Evolutionary conservation across 2,113 vertebrate species (phyloP), one percentile per base, ranked within the genome.

Genomic region (Tenebrosternarchus preto): DNA sequence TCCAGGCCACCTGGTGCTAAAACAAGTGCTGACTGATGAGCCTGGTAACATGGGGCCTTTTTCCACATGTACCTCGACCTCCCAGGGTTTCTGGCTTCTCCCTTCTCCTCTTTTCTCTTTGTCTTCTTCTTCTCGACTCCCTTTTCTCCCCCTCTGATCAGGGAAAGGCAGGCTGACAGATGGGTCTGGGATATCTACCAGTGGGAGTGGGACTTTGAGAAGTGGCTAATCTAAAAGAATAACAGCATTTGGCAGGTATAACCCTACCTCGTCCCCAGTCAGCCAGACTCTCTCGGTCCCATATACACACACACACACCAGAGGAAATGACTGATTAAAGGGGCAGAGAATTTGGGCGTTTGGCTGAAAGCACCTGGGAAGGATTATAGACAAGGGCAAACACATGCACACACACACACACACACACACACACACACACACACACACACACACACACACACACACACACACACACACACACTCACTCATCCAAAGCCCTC

Each of bases 121-220:
- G 81, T 31, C 72, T 66, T 73, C 61, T 56, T 33, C 76, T 46
- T 71, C 78, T 76, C 33, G 76, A 70, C 75, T 77, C 8, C 33
- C 39, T 20, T 50, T 50, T 46, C 43, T 53, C 64, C 25, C 63
- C 70, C 22, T 64, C 76, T 46, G 67, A 86, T 83, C 56, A 59
- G 67, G 53, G 85, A 75, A 81, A 31, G 69, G 75, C 27, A 11
- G 0, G 81, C 73, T 85, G 87, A 90, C 90, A 89, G 88, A 92
- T 89, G 88, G 89, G 68, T 67, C 36, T 0, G 59, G 84, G 78
- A 87, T 86, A 85, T 88, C 83, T 85, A 83, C 87, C 81, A 25
- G 15, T 77, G 69, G 73, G 82, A 67, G 50, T 19, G 64, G 76
- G 85, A 86, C 69, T 77, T 81, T 85, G 78, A 76, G 70, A 83